These are phyloP conservation scores for Phrynosoma blainvillii DNA, from an alignment of 2,113 vertebrate species.

Conservation along the genomic window DNA sequence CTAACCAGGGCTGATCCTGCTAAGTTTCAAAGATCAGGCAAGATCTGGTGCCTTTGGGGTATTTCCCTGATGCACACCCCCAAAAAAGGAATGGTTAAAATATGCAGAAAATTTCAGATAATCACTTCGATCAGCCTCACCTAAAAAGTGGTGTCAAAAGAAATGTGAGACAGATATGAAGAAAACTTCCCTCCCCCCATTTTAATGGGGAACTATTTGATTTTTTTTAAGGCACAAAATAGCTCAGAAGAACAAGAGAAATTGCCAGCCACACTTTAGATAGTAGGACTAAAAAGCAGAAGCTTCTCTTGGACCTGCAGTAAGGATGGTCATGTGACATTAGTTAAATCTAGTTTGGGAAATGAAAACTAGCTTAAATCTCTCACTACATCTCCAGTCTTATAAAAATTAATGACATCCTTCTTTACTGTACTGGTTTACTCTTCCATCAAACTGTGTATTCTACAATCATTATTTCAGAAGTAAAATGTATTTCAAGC, in stretches of 20 bases:
- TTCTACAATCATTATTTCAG: slow-evolving; percentile 5
- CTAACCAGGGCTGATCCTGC: no score
- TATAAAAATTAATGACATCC: not conserved
- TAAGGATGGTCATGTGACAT: not conserved
- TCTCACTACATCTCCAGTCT: not conserved
- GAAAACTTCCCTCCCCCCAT: not conserved
- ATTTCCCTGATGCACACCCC: no score
- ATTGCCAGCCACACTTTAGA: not conserved
- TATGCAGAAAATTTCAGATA: not conserved
- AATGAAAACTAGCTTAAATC: not conserved
- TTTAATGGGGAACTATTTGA: not conserved
- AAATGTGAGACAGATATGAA: not conserved
- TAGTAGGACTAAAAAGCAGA: not conserved
- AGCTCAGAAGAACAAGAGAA: not conserved
- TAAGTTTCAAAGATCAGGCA: no score
- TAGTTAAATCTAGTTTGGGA: slow-evolving; percentile 1
- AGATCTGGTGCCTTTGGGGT: no score
- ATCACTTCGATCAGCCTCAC: slow-evolving; percentile 4
- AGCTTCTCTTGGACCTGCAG: not conserved
- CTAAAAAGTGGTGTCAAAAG: not conserved
- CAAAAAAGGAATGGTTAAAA: not conserved
- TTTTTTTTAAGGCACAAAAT: slow-evolving; percentile 9
- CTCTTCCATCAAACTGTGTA: not conserved
- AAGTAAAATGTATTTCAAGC: not conserved
- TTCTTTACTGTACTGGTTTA: not conserved